Base-by-base conservation (phyloP, 2,888 invertebrate genomes). In the Cheiracanthium punctorium region DNA sequence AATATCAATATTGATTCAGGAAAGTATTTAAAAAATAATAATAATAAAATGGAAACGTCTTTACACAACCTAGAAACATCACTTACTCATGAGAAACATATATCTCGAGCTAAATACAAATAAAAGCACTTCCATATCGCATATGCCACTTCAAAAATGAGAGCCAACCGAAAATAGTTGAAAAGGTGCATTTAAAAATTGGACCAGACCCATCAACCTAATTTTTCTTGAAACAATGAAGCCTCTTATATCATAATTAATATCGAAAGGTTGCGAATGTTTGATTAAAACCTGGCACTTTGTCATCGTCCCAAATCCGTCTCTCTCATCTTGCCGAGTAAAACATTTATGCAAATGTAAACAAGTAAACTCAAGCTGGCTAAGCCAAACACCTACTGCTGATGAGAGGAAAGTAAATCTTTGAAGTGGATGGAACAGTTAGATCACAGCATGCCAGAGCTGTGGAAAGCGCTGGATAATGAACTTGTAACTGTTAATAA, bases 121-220 rank as follows among this genome's bases (percentile, higher is more conserved):
- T 24, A 24, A 24, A 24, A 10, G 14, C n/a, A 12, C 43, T 2
- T 58, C 58, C 58, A 58, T 24, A 24, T 58, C 17, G 24, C 58
- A 58, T 58, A 48, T 24, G 8, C 24, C 58, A 58, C 58, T 58
- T 24, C 5, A 58, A 24, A 58, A 24, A 58, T 24, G 58, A 24
- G 5, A 58, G 24, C 1, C 1, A 58, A 58, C 24, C 58, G 24
- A 58, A 58, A 24, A 58, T 58, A 58, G 24, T 20, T 24, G 58
- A 58, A 58, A 24, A 58, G 58, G 24, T 58, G 24, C 58, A 58
- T 58, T 41, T 43, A 24, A 73, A 84, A 84, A 77, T 72, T 84
- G 72, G 82, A 84, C 67, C 82, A 84, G 64, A 52, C 72, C 41
- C 77, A 77, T 84, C 82, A 84, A 84, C 77, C 82, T 67, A 70